A percentile compares a stretch with the other conserved stretches of the same genome.
Evolutionary conservation across 2,797 vertebrate species (phyloP).

Genomic region (Sandelia bainsii): DNA sequence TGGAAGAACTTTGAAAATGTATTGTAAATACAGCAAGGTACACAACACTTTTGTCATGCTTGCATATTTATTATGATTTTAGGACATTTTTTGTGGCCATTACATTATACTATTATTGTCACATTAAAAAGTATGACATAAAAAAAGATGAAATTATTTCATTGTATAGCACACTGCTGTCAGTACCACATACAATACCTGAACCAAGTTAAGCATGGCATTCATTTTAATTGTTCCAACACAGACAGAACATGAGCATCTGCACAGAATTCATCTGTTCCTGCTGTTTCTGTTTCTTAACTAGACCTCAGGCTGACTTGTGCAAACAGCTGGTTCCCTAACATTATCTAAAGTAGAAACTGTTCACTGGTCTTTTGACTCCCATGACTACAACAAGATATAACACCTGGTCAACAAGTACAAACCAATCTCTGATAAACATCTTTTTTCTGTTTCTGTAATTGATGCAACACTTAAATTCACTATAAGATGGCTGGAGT

Average conservation of each 20-base stretch:
- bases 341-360: conserved; percentile 3
- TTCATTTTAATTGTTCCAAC: neutral
- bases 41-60: no score
- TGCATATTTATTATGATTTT: no score
- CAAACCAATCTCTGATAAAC: neutral
- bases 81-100: no score
- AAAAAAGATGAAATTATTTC: no score
- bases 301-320: neutral
- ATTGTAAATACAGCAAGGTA: no score
- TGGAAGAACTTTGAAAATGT: no score
- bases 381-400: neutral
- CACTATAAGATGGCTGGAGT: no score
- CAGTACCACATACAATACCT: neutral
- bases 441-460: no score
- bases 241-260: neutral
- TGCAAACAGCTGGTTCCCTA: conserved; percentile 4
- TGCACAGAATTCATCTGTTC: neutral
- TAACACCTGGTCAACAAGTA: conserved; percentile 10
- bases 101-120: no score
- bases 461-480: neutral
- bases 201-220: neutral
- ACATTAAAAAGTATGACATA: no score
- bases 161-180: no score
- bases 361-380: neutral
- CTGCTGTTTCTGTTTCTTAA: conserved; percentile 11